Evolutionary conservation across 2,113 vertebrate genomes (phyloP).

Genomic region (Dryoscopus gambensis): DNA sequence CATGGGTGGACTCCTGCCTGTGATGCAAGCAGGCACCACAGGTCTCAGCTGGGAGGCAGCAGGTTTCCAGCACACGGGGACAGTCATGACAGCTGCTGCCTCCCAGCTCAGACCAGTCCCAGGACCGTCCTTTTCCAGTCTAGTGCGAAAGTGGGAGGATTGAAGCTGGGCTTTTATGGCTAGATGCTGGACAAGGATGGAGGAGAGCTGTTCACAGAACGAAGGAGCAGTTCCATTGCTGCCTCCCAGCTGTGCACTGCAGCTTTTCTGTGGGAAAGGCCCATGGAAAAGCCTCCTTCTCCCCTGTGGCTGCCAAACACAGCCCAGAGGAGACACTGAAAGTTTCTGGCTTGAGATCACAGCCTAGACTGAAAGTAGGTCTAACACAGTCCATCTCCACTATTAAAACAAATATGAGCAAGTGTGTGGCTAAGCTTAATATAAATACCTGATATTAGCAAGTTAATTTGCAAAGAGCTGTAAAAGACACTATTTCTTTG

Average conservation of each 20-base stretch:
- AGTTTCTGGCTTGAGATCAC: background rate
- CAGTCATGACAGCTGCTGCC: background rate
- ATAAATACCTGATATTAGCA: background rate
- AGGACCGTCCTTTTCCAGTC: background rate
- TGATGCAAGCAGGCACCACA: background rate
- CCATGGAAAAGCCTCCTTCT: background rate
- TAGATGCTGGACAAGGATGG: background rate
- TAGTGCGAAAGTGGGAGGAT: rapidly evolving
- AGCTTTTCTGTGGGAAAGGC: background rate
- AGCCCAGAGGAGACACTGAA: background rate
- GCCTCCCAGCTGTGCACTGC: background rate
- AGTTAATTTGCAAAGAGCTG: background rate
- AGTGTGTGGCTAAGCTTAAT: background rate
- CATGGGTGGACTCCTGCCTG: background rate
- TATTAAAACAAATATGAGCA: background rate
- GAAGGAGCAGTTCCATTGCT: background rate
- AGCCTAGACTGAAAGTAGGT: background rate
- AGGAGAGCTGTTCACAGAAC: background rate
- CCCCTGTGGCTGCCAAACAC: rapidly evolving
- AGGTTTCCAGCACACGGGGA: background rate
- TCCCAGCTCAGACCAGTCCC: rapidly evolving
- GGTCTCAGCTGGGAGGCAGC: background rate
- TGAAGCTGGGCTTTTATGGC: background rate
- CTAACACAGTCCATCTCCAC: background rate
- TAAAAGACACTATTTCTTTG: background rate